Base-by-base conservation (phyloP, 1,140 invertebrate species). In the Meloidogyne hapla region DNA sequence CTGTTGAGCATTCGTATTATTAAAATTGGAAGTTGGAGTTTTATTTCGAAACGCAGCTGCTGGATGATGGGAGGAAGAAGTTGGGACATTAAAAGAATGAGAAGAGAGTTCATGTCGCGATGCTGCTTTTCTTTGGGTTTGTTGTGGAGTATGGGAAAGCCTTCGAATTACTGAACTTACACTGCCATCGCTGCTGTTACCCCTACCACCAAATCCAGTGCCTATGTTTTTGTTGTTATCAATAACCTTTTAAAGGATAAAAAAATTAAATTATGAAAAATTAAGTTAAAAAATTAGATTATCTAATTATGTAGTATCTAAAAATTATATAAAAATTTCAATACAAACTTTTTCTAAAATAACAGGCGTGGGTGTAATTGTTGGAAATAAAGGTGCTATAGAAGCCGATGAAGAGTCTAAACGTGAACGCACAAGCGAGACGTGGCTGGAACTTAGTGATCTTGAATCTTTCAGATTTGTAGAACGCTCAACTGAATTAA, bases 51-150 rank as follows among this genome's bases (percentile, higher is more conserved):
- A 33, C 25, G 40, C 33, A 18, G 70, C 48, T 40, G 48, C 70
- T 21, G 71, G 40, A 38, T 73, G 25, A n/a, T 56, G 48, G 5
- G 65, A 66, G 15, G 65, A 33, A 48, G 40, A 56, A 15, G 71
- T n/a, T 6, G 76, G 76, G 26, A 68, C 67, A 28, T 77, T 77
- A 56, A 77, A 77, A 68, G 75, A 77, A 40, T 77, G 76, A n/a
- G 76, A 77, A 15, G 76, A 77, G 0, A 77, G 71, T 69, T 77
- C 76, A 18, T 77, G 76, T n/a, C 76, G 45, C 10, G 76, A 23
- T 12, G 75, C 76, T 21, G 76, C 75, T 40, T 73, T 73, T 8
- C 71, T 61, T 18, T 45, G 48, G 38, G 23, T 74, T 23, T 75
- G 74, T 63, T 75, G 76, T 48, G 63, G 64, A 21, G 69, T 77